Evolutionary conservation across 1,140 invertebrate genomes (phyloP).

Genomic region (Cheumatopsyche charites): DNA sequence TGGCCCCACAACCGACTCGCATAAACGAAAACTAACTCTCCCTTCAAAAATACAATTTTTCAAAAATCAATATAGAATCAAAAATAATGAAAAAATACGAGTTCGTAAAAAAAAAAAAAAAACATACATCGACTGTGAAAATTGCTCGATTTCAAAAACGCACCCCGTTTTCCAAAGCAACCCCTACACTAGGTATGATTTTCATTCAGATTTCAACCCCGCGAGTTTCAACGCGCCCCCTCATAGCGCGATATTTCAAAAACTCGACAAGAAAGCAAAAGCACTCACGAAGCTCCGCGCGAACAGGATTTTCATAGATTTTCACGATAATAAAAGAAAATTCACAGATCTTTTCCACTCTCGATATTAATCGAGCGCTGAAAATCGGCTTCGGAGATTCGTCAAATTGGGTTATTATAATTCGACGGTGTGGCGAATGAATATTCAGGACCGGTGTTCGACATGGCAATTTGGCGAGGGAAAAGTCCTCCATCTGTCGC

Average conservation of each 20-base stretch:
- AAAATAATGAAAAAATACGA: no score
- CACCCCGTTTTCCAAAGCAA: neutral
- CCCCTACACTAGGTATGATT: no score
- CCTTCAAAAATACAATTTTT: no score
- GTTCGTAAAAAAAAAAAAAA: no score
- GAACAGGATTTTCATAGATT: neutral
- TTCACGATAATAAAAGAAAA: slow-evolving; percentile 10
- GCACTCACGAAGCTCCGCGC: neutral
- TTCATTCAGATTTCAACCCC: no score
- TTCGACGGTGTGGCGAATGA: neutral
- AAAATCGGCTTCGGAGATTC: neutral
- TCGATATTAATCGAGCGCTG: no score
- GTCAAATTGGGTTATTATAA: slow-evolving; percentile 29
- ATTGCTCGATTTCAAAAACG: neutral
- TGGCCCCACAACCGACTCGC: no score
- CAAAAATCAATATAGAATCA: no score
- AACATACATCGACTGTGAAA: no score
- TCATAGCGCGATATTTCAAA: slow-evolving; percentile 3
- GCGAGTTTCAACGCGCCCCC: no score
- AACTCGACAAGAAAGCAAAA: neutral
- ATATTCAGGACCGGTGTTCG: slow-evolving; percentile 23
- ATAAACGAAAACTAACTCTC: no score
- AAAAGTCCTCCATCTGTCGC: slow-evolving; percentile 7
- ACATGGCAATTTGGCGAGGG: neutral
- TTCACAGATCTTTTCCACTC: no score